A percentile compares a stretch with the other conserved stretches of the same genome.
Conservation (phyloP, 23 tunicate species). For the Trididemnum clinides region DNA sequence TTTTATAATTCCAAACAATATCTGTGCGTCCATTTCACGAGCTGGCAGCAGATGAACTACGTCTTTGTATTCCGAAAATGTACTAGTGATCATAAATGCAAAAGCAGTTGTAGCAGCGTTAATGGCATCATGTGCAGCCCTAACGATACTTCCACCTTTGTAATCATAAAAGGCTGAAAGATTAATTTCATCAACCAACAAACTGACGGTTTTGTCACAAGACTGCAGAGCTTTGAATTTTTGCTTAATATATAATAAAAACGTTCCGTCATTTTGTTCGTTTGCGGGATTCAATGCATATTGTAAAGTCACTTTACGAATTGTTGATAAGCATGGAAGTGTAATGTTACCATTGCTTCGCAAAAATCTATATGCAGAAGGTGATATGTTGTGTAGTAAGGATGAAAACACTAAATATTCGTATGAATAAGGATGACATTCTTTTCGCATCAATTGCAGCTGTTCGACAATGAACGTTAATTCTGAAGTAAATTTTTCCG, state of each 20-base stretch:
- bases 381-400: neutral
- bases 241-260: slow-evolving; percentile 25
- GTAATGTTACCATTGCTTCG: slow-evolving; percentile 2
- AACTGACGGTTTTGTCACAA: neutral
- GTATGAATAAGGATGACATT: neutral
- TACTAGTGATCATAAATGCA: slow-evolving; percentile 12
- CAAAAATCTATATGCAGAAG: slow-evolving; percentile 16
- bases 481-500: neutral
- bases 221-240: slow-evolving; percentile 13
- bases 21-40: neutral
- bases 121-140: neutral
- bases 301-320: neutral
- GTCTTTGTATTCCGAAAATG: slow-evolving; percentile 6
- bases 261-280: neutral
- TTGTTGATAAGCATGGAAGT: slow-evolving; percentile 12
- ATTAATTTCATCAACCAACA: slow-evolving; percentile 18
- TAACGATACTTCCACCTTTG: slow-evolving; percentile 11
- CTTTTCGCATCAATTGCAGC: neutral
- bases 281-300: neutral
- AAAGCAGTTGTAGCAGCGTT: slow-evolving; percentile 22
- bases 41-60: slow-evolving; percentile 8
- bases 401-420: slow-evolving; percentile 2
- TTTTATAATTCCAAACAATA: neutral
- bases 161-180: slow-evolving; percentile 3
- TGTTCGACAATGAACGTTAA: slow-evolving; percentile 1